Evolutionary conservation across 2,113 vertebrate genomes (phyloP), one percentile per base, ranked within the genome.

Genomic region (Eclectus roratus): DNA sequence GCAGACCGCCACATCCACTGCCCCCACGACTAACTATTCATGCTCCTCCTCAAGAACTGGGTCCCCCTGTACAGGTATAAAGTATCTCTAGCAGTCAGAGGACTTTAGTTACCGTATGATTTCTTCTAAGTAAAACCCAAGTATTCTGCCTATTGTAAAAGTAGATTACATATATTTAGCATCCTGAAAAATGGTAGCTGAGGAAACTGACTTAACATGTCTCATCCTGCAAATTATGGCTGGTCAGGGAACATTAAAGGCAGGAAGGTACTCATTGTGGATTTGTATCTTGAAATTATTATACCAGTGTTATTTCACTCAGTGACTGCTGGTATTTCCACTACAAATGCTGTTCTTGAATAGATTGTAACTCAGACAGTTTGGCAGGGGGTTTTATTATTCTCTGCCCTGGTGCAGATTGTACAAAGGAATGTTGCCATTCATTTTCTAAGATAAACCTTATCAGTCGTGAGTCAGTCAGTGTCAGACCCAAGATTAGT

Each of bases 1-100:
- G 99, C 63, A 98, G 99, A 79, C 98, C 98, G 0, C 98, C 98
- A 1, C 99, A 99, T 76, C 98, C 98, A 0, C 98, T 99, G n/a
- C 99, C 99, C 18, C 97, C 99, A 10, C 98, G 99, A 11, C 96
- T 99, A 15, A 99, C 98, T 80, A 98, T 99, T 91, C 99, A 99
- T 23, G 99, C 99, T 29, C 98, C 98, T 25, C 98, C 98, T n/a
- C 99, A 98, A 78, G 99, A 99, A 16, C 96, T 99, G 87, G 99
- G 98, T 27, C 98, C 99, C 5, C 98, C 99, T 18, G 97, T 98
- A 80, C 99, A 99, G 98, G 98, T 99, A 94, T 10, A 46, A 20
- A 47, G 44, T 53, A 25, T 17, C 31, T 41, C n/a, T n/a, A 52
- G 60, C 0, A 0, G 2, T 74, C 37, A 46, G 13, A 41, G 58